These are phyloP conservation scores for Eupithecia subumbrata DNA, from an alignment of 2,888 invertebrate species.

Conservation along the genomic window DNA sequence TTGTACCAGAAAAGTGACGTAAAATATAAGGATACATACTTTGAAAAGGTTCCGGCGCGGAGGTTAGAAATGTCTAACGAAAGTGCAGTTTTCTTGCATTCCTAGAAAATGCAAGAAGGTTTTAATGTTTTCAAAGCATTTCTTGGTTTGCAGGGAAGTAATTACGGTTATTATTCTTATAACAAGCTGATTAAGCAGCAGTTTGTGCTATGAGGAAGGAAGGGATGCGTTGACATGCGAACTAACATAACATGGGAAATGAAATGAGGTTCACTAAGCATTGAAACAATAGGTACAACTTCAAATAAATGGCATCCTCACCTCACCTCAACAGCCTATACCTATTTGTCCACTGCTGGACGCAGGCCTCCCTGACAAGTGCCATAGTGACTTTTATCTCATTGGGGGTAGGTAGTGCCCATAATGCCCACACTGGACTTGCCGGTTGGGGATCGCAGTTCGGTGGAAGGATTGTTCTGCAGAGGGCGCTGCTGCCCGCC, in stretches of 20 bases:
- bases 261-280: slow-evolving; percentile 2
- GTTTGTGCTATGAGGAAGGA: slow-evolving; percentile 1
- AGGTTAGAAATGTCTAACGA: neutral
- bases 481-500: too few species aligned
- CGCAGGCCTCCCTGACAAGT: too few species aligned
- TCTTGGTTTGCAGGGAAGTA: slow-evolving; percentile 1
- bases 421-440: too few species aligned
- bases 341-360: too few species aligned
- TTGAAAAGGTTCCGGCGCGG: neutral
- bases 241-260: neutral
- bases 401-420: too few species aligned
- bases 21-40: neutral
- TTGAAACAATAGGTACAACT: neutral
- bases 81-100: neutral
- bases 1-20: neutral
- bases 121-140: neutral
- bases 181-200: neutral
- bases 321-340: too few species aligned
- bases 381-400: too few species aligned
- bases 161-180: neutral
- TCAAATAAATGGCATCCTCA: too few species aligned
- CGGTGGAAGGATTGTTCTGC: too few species aligned
- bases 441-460: too few species aligned
- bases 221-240: slow-evolving; percentile 14
- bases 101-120: slow-evolving; percentile 1